Evolutionary conservation across 2,888 invertebrate genomes (phyloP), one percentile per base, ranked within the genome.

Genomic region (Achlya flavicornis): DNA sequence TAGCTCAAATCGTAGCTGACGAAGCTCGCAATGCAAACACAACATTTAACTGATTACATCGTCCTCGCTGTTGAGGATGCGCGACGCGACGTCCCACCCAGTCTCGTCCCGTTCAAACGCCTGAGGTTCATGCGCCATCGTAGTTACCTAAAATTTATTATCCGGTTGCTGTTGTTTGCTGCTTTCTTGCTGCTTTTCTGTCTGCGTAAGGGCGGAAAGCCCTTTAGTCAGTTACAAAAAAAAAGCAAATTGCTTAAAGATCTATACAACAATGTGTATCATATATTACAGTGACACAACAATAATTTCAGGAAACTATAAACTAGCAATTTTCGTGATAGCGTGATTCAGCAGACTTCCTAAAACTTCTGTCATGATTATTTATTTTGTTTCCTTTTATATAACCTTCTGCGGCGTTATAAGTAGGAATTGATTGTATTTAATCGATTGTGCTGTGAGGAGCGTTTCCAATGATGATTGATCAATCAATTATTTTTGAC

Each of bases 321-420:
- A 64, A 59, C 26, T 58, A 46, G 58, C 64, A 63, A 62, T 64
- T 63, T 59, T 57, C 61, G 61, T 33, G 41, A 59, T 67, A 58
- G 69, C 69, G 67, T 71, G 69, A 65, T 67, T 46, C 14, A 8
- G 57, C 57, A 6, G n/a, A 71, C 65, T 71, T 67, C 68, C 69
- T 71, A 63, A 62, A 61, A 53, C 61, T 19, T 62, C 48, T 32
- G 62, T 63, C 62, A 63, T 63, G 64, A 60, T 63, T 71, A 64
- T 66, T 63, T 60, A 14, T 67, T 64, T 32, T 33, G 14, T 58
- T 58, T 61, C 61, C 63, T 58, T 61, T 63, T 41, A 58, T 57
- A 57, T 61, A 63, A 63, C 65, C 63, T 65, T 65, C 63, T 63
- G 14, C 48, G 38, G 19, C 26, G 19, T 63, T 26, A 38, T 63